Conservation (phyloP, 1,140 invertebrate species). For the Babylonia areolata region DNA sequence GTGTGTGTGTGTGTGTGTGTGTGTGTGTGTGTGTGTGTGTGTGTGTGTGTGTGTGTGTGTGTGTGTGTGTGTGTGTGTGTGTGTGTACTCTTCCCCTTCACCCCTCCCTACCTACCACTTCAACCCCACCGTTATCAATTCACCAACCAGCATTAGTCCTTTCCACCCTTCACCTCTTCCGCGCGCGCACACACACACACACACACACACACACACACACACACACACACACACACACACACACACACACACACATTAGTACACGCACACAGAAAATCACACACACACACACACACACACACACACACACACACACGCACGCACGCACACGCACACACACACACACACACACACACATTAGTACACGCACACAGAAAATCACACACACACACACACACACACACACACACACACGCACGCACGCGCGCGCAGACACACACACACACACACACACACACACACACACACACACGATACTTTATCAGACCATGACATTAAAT, state of each 20-base stretch:
- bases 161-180: too few relatives aligned
- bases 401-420: constrained; percentile 22
- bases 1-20: too few relatives aligned
- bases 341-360: constrained; percentile 22
- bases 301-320: constrained; percentile 9
- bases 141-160: too few relatives aligned
- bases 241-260: background rate
- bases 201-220: background rate
- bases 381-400: background rate
- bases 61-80: too few relatives aligned
- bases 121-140: too few relatives aligned
- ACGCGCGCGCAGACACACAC: background rate
- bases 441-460: constrained; percentile 15
- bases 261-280: background rate
- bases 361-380: constrained; percentile 5
- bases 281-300: background rate
- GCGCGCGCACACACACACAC: background rate
- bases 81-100: too few relatives aligned
- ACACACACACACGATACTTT: background rate
- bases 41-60: too few relatives aligned
- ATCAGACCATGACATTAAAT: too few relatives aligned
- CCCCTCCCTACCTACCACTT: too few relatives aligned
- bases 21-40: too few relatives aligned
- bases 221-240: background rate
- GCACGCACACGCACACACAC: background rate